Evolutionary conservation across 2,888 invertebrate genomes (phyloP).

Genomic region (Protodeltote pygarga): DNA sequence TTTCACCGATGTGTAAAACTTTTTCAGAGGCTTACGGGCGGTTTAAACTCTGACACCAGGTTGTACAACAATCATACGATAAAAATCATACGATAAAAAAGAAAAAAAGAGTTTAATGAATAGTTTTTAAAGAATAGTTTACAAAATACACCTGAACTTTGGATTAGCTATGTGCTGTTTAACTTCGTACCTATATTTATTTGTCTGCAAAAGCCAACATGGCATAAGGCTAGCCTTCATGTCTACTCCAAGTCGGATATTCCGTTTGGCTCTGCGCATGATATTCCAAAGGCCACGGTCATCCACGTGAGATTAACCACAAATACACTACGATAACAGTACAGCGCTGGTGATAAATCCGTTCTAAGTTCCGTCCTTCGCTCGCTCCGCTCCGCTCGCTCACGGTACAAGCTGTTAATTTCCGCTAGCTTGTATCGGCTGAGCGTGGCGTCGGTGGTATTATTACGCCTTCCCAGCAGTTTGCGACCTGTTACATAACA

Average conservation of each 20-base stretch:
- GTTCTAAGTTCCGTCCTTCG: constrained; percentile 61
- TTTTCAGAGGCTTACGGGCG: too few species aligned
- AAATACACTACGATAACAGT: constrained; percentile 35
- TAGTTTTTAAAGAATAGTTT: too few species aligned
- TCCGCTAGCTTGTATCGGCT: constrained; percentile 81
- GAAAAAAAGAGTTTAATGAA: too few species aligned
- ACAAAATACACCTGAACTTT: too few species aligned
- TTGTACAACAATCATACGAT: too few species aligned
- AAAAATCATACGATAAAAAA: too few species aligned
- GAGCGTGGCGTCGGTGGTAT: constrained; percentile 72
- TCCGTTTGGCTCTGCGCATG: constrained; percentile 6
- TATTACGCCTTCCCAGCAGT: constrained; percentile 81
- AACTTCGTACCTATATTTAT: too few species aligned
- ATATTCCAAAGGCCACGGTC: constrained; percentile 41
- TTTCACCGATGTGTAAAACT: too few species aligned
- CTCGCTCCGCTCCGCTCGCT: constrained; percentile 60
- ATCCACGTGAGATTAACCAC: constrained; percentile 41
- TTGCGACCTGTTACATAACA: constrained; percentile 80
- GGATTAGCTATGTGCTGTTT: too few species aligned
- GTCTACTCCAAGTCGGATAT: constrained; percentile 21
- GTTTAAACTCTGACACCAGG: too few species aligned
- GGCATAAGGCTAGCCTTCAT: background rate
- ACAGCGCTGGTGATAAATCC: constrained; percentile 68
- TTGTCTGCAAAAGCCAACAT: too few species aligned
- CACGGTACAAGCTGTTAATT: constrained; percentile 81